phyloP scores from a whole-genome alignment of 2,113 vertebrate species.

The Pollimyrus isidori region DNA sequence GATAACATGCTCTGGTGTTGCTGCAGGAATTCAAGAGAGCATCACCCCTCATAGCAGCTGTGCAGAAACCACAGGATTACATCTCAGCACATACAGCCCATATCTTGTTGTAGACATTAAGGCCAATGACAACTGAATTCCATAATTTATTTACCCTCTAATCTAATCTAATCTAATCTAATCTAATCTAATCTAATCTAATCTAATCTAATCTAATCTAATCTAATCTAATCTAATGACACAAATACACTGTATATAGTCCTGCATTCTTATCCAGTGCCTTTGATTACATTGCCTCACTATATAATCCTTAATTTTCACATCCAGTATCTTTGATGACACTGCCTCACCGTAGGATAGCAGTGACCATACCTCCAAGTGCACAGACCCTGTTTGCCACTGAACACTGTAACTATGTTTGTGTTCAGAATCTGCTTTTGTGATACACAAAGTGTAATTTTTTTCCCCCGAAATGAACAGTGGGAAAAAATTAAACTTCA shows the following conservation, averaged over 20 bases:
- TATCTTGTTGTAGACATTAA: background rate
- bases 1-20: slow-evolving; percentile 12
- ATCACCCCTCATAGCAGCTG: background rate
- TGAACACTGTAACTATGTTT: background rate
- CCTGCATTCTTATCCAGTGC: background rate
- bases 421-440: background rate
- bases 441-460: background rate
- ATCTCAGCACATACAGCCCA: background rate
- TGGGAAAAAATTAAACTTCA: background rate
- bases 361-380: background rate
- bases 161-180: no score
- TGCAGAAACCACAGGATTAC: background rate
- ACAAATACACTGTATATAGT: background rate
- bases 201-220: background rate
- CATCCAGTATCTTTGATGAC: background rate
- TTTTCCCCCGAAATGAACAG: background rate
- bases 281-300: background rate
- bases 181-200: background rate
- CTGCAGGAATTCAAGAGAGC: background rate
- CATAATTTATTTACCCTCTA: background rate
- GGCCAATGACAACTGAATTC: background rate
- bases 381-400: background rate
- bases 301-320: background rate
- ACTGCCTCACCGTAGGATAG: background rate
- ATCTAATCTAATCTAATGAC: background rate